Evolutionary conservation across 1,140 invertebrate genomes (phyloP), one percentile per base, ranked within the genome.

Genomic region (Coptotermes formosanus): DNA sequence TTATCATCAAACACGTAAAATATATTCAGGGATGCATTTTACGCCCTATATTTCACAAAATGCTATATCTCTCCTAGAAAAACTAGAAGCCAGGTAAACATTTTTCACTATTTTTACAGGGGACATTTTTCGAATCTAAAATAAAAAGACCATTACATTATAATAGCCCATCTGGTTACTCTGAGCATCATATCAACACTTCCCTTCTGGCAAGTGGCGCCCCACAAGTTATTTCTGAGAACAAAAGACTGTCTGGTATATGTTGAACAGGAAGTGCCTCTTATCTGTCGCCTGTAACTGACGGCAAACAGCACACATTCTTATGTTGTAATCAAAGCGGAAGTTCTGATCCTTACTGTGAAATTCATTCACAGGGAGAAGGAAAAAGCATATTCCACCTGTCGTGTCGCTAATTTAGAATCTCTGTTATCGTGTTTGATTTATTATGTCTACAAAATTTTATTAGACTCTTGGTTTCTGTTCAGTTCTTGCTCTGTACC

Each of bases 261-360:
- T 75, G 64, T 75, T 75, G 64, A 75, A 75, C 64, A 75, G 64
- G 64, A 75, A 75, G 64, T 75, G 64, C 25, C 64, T 75, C 64
- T 75, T 75, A 75, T 75, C 64, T n/a, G 64, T 75, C 64, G 25
- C 8, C n/a, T 75, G 64, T 4, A 75, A 75, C 25, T 75, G 64
- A 75, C n/a, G 64, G 25, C n/a, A 30, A 75, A 75, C 64, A n/a
- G 64, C n/a, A n/a, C n/a, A 75, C n/a, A 75, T 75, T 75, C n/a
- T 75, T 75, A 30, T 75, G 52, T 55, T 16, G 3, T 55, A 4
- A 55, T 55, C 52, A 55, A 55, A 30, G 64, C 64, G 64, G 64
- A 30, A 30, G 64, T 55, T 55, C 52, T 21, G 52, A 55, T 55
- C 14, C 52, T 19, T 19, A 55, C 52, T 55, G 4, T 75, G 64